These are phyloP conservation scores for Sebastes cheni DNA, from an alignment of 2,797 vertebrate genomes.

Conservation along the genomic window DNA sequence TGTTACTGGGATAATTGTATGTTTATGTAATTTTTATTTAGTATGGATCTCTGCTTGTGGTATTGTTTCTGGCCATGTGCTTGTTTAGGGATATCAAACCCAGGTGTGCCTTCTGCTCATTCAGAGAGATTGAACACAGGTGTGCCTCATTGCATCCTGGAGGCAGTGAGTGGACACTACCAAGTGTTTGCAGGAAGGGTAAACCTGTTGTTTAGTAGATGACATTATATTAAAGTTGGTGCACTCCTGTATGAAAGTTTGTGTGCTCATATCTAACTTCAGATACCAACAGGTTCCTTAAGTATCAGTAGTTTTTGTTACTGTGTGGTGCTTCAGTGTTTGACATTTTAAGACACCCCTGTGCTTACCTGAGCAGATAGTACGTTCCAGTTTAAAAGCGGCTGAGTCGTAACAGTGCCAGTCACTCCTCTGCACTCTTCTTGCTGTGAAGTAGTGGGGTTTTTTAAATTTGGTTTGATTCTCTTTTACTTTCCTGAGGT, in stretches of 20 bases:
- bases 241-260: neutral
- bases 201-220: neutral
- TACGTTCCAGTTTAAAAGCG: neutral
- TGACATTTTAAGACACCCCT: neutral
- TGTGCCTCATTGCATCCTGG: neutral
- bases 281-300: neutral
- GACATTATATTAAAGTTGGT: neutral
- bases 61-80: neutral
- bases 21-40: neutral
- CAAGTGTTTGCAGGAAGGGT: neutral
- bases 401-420: neutral
- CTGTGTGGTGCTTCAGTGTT: neutral
- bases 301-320: neutral
- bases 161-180: neutral
- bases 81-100: neutral
- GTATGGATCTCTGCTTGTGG: neutral
- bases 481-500: neutral
- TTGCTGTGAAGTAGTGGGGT: neutral
- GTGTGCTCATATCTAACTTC: neutral
- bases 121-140: neutral
- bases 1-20: neutral
- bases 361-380: constrained; percentile 10
- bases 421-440: neutral
- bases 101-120: constrained; percentile 5
- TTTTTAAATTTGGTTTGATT: neutral